Evolutionary conservation across 2,113 vertebrate genomes (phyloP), one percentile per base, ranked within the genome.

Genomic region (Stercorarius parasiticus): DNA sequence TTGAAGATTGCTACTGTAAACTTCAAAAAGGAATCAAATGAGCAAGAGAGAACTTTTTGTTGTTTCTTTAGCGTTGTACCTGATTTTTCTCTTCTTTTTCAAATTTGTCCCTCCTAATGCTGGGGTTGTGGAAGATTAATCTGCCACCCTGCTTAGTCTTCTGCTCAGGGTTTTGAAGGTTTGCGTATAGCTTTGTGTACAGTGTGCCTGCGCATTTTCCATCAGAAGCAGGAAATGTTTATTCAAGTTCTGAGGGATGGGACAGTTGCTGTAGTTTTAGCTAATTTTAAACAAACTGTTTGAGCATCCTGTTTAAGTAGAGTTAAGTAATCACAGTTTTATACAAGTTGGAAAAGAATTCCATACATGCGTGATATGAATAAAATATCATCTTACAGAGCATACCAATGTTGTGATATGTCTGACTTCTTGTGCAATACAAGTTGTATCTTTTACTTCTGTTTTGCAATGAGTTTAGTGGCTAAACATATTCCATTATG

Each of bases 141-240:
- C 40, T 84, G 18, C 70, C 23, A 23, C 66, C 27, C 36, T 61
- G 13, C 20, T 81, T 91, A 77, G 30, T 53, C 21, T 64, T 84
- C 26, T 47, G 61, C 65, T 71, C 45, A 18, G 42, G 36, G 42
- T 78, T 49, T 69, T 84, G 52, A 43, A 80, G 64, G 30, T 79
- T 91, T 81, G 77, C 11, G 1, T 88, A 49, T 45, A 80, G 61
- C 73, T 74, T 85, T 90, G 71, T 95, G 88, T 96, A 80, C 82
- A 83, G 93, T 53, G 12, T 98, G 83, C 82, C 81, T 83, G 92
- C 93, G 86, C 79, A 82, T 66, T 94, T 96, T 98, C 98, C 98
- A 98, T 98, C 98, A 98, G 97, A 98, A 97, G 98, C 98, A 98
- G 99, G 99, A 99, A 99, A 98, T 99, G 98, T 99, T 99, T 98